These are phyloP conservation scores for Panthera uncia DNA, from an alignment of 2,113 vertebrate genomes.

Conservation along the genomic window DNA sequence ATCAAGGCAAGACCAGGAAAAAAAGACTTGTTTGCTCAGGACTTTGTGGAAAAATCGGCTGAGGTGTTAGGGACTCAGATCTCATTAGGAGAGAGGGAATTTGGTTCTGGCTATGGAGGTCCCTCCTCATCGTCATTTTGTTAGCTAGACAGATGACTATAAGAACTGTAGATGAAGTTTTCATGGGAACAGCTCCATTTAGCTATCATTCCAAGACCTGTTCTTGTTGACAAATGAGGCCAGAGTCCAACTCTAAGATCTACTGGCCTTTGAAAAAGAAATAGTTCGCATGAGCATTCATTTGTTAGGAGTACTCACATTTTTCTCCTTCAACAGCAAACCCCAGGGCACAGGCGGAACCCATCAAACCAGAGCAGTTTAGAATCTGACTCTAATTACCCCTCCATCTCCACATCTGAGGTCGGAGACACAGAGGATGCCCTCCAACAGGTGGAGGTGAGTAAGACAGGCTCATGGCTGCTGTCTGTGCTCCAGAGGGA, in stretches of 20 bases:
- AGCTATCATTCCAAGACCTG: background rate
- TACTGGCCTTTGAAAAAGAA: background rate
- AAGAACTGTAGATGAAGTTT: background rate
- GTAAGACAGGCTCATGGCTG: background rate
- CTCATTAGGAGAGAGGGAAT: background rate
- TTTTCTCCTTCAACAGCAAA: slow-evolving; percentile 76
- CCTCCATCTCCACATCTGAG: slow-evolving; percentile 93
- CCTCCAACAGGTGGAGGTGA: slow-evolving; percentile 93
- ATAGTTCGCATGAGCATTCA: background rate
- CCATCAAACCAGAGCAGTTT: slow-evolving; percentile 95
- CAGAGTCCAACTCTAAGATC: background rate
- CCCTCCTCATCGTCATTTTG: background rate
- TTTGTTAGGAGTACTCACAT: background rate
- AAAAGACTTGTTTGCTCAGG: background rate
- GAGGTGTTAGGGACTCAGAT: background rate
- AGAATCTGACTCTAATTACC: slow-evolving; percentile 95
- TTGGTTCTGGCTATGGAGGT: background rate
- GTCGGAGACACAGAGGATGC: slow-evolving; percentile 93
- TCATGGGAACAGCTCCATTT: background rate
- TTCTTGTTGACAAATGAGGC: background rate
- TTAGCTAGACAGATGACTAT: background rate
- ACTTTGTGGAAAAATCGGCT: background rate
- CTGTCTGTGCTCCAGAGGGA: too few species aligned
- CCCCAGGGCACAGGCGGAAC: slow-evolving; percentile 90
- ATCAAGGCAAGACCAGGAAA: background rate